A percentile compares a stretch with the other conserved stretches of the same genome.
Conservation (phyloP, 2,113 vertebrate genomes). For the Saguinus imperator region DNA sequence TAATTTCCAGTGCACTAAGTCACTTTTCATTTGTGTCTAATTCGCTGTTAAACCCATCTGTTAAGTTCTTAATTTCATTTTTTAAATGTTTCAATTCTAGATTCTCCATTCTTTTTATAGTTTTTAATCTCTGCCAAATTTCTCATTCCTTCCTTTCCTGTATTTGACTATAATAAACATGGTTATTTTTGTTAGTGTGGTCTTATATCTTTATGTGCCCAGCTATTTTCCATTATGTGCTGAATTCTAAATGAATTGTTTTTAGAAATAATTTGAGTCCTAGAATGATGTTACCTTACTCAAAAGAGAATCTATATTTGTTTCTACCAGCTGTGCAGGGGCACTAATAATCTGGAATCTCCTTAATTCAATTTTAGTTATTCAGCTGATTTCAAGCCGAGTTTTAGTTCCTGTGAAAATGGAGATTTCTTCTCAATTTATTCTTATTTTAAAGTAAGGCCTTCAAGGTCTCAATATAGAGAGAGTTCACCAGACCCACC, state of each 20-base stretch:
- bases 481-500: not conserved
- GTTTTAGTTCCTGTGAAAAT: not conserved
- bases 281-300: not conserved
- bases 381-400: not conserved
- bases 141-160: not conserved
- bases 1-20: not conserved
- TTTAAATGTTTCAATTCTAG: not conserved
- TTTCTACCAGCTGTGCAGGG: not conserved
- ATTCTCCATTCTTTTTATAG: not conserved
- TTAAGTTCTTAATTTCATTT: not conserved
- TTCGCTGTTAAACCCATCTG: not conserved
- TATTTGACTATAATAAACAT: not conserved
- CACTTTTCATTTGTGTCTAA: not conserved
- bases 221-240: not conserved
- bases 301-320: not conserved
- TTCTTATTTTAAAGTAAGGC: not conserved
- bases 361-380: not conserved
- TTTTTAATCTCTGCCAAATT: not conserved
- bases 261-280: not conserved
- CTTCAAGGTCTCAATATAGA: not conserved
- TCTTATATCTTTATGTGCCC: not conserved
- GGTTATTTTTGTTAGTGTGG: not conserved
- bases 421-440: not conserved
- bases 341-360: not conserved
- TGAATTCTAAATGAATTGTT: not conserved